Base-by-base conservation (phyloP, 1,140 invertebrate species). In the Eriosoma lanigerum region DNA sequence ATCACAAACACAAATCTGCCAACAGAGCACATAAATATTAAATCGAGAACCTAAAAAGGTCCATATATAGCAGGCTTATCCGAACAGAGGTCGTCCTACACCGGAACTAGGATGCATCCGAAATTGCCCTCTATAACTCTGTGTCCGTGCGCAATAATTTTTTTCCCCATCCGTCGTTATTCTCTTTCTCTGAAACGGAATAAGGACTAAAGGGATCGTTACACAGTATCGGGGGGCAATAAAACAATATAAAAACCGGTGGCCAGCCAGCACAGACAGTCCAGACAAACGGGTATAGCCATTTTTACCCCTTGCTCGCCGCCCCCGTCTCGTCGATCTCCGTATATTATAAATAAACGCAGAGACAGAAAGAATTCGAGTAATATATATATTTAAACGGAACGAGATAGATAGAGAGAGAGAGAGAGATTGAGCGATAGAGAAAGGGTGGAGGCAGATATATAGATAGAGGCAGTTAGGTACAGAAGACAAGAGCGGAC, bases 231-330 rank as follows among this genome's bases (percentile, higher is more conserved):
- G 66, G 72, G 50, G 32, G 54, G 32, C 32, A 58, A 56, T 58
- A 58, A 56, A 76, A 76, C 73, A 76, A 76, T 76, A 76, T 60
- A 76, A 76, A 56, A 58, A 60, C 73, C 73, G 73, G 73, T 76
- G 54, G 54, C 52, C 73, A 46, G 54, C 54, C 29, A 60, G 38
- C 44, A 56, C n/a, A 19, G 50, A 50, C 46, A 32, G 29, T 15
- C 29, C 72, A 75, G 29, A 75, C 72, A 58, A 75, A 75, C 50
- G 72, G 29, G 50, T 52, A 73, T 44, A 50, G 19, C 70, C 50
- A 21, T 73, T 73, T 73, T 73, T 52, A 32, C 48, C 46, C 46
- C 48, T 48, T 48, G 48, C 24, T n/a, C 46, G 26, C 44, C 46
- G 38, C 9, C 19, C 48, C 17, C 24, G 24, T 29, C 32, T 8